A percentile compares a stretch with the other conserved stretches of the same genome.
phyloP scores from a whole-genome alignment of 2,797 vertebrate species.

The Anguilla pacifica region DNA sequence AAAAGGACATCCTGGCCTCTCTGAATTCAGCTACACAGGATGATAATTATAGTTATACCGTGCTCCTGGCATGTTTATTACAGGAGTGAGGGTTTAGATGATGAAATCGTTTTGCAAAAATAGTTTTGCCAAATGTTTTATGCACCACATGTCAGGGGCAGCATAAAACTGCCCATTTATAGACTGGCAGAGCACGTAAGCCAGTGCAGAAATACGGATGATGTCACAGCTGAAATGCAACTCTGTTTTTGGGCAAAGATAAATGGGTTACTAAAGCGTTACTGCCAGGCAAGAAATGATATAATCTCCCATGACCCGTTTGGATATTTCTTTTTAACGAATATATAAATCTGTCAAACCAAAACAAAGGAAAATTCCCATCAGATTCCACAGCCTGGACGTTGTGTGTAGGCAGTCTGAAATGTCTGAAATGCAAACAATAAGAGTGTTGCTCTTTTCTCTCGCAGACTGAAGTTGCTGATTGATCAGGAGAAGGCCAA shows the following conservation, averaged over 20 bases:
- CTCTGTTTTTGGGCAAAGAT: background rate
- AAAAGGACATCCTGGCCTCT: background rate
- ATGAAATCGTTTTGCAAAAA: conserved; percentile 15
- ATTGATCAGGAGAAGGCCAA: conserved; percentile 87
- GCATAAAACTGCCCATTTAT: conserved; percentile 16
- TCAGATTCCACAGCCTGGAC: background rate
- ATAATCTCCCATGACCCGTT: background rate
- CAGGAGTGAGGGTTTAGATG: background rate
- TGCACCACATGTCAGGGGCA: background rate
- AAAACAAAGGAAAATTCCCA: background rate
- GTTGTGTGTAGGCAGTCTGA: background rate
- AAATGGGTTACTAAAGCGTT: background rate
- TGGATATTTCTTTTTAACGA: background rate
- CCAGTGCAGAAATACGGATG: background rate
- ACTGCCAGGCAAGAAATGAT: background rate
- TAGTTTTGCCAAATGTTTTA: conserved; percentile 1
- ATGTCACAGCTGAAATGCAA: conserved; percentile 1
- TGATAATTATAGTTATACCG: background rate
- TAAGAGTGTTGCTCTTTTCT: conserved; percentile 15
- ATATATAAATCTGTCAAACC: background rate
- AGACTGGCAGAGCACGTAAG: background rate
- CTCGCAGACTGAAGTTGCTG: conserved; percentile 86
- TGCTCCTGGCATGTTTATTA: conserved; percentile 7
- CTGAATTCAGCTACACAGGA: background rate
- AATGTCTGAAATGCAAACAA: background rate